A percentile compares a stretch with the other conserved stretches of the same genome.
Evolutionary conservation across 2,797 vertebrate species (phyloP).

Genomic region (Poecilia wingei): DNA sequence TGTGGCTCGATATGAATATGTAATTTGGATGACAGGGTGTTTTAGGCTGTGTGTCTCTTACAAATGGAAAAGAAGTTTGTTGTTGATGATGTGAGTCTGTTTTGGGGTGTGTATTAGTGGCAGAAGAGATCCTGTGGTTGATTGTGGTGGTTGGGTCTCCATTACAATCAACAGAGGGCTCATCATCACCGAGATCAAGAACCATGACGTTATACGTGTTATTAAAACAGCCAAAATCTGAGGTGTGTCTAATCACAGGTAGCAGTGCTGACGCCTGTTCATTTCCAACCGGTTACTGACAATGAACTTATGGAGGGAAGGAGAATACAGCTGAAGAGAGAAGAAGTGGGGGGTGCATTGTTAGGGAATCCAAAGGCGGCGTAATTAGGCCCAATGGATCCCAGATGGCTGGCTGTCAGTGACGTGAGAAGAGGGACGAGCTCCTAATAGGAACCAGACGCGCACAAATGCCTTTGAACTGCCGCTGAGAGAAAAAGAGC

Average conservation of each 20-base stretch:
- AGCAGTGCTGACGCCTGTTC: constrained; percentile 47
- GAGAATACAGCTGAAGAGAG: constrained; percentile 44
- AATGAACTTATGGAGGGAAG: constrained; percentile 57
- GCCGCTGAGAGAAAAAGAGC: constrained; percentile 63
- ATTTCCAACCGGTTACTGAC: constrained; percentile 60
- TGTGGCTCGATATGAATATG: constrained; percentile 58
- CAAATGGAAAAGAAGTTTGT: constrained; percentile 58
- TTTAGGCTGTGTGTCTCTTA: constrained; percentile 49
- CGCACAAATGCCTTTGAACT: constrained; percentile 79
- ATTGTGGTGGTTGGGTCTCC: constrained; percentile 41
- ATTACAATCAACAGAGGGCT: constrained; percentile 57
- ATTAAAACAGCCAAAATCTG: constrained; percentile 41
- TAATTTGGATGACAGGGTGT: constrained; percentile 51
- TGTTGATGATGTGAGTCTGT: constrained; percentile 62
- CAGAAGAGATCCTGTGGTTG: constrained; percentile 61
- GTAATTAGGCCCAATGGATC: constrained; percentile 84
- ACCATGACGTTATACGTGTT: constrained; percentile 40
- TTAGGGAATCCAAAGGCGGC: constrained; percentile 82
- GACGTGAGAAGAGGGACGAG: constrained; percentile 85
- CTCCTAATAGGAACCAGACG: constrained; percentile 82
- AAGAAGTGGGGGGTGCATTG: constrained; percentile 79
- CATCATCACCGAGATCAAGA: constrained; percentile 48
- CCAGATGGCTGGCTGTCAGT: constrained; percentile 85
- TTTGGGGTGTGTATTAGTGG: constrained; percentile 64
- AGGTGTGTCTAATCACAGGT: constrained; percentile 49